Base-by-base conservation (phyloP, 2,888 invertebrate genomes). In the Drosophila stalkeri region DNA sequence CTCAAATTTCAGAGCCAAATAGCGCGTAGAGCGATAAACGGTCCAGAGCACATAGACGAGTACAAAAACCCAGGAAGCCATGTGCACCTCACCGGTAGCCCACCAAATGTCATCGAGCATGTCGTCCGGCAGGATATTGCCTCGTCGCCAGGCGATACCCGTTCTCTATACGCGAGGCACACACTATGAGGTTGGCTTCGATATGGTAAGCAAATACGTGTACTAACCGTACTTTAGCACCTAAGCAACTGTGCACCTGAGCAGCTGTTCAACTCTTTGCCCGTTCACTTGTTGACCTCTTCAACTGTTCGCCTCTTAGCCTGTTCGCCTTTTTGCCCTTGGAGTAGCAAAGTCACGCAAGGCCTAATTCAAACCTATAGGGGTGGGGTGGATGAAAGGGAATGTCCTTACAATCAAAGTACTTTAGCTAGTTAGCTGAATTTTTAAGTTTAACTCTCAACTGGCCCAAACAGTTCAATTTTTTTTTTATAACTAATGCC, bases 121-220 rank as follows among this genome's bases (percentile, higher is more conserved):
- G 81, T 76, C 90, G 65, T 82, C 82, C 52, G 86, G 89, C 54
- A 91, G 89, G 83, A 90, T 90, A 69, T 82, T 93, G 73, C 92
- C 90, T 31, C 91, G 95, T 71, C 93, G 96, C 66, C 95, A 96
- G 79, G 94, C 94, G 9, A 96, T 98, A 66, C 97, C 97, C 0
- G 95, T 97, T 23, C 93, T 98, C 57, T 95, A 96, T 92, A 95
- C 96, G 2, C 94, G 95, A 76, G 98, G 98, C 62, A 96, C 96
- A 0, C 96, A 97, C 92, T 97, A 97, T 91, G 97, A 97, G 91
- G 96, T 98, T 61, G 98, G 98, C 72, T 97, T 94, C 90, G 97
- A 97, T 93, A 95, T 97, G 93, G 98, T 98, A 93, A 95, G 96
- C 94, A 27, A 27, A 27, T 27, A 27, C 27, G 27, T 27, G 23